phyloP scores from a whole-genome alignment of 2,113 vertebrate species.

The Mirza zaza region DNA sequence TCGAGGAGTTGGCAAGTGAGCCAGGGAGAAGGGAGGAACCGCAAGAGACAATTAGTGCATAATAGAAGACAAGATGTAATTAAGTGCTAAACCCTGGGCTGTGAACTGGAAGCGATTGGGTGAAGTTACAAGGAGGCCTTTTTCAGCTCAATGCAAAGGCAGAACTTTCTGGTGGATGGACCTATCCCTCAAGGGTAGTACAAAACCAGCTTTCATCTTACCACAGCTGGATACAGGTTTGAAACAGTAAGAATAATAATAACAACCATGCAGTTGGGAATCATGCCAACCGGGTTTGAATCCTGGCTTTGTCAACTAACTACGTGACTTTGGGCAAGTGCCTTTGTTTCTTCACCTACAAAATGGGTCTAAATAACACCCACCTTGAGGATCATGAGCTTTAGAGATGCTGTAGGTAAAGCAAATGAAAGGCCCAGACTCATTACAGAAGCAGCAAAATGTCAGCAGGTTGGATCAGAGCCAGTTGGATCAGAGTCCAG shows the following conservation, averaged over 20 bases:
- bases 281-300: not conserved
- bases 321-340: not conserved
- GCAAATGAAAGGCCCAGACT: not conserved
- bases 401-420: not conserved
- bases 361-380: not conserved
- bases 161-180: not conserved
- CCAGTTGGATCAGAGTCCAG: not conserved
- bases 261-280: not conserved
- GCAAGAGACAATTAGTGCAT: constrained; percentile 29
- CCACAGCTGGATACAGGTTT: not conserved
- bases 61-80: constrained; percentile 65
- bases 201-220: not conserved
- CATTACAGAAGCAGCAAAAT: not conserved
- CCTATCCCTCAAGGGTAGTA: not conserved
- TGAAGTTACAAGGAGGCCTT: constrained; percentile 4
- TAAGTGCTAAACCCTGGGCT: constrained; percentile 57
- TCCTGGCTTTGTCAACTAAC: not conserved
- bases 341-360: not conserved
- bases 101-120: constrained; percentile 28
- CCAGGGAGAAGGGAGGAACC: not conserved
- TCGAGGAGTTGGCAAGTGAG: not conserved
- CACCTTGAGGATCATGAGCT: no score
- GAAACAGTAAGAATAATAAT: not conserved
- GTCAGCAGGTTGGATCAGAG: not conserved
- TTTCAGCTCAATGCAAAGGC: not conserved